These are phyloP conservation scores for Nycticebus coucang DNA, from an alignment of 2,113 vertebrate genomes.

Conservation along the genomic window DNA sequence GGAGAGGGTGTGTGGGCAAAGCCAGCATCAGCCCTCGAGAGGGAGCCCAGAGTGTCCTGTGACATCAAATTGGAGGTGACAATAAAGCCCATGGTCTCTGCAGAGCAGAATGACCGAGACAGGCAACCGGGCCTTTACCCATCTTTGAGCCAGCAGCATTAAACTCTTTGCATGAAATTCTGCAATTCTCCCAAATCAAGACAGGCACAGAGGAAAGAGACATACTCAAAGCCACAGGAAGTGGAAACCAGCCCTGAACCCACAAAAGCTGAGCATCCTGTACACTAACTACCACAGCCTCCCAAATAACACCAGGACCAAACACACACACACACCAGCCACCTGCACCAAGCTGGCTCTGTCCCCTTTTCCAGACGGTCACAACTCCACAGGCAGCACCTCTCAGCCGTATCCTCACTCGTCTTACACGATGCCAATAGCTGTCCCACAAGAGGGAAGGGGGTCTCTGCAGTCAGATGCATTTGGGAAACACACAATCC, in stretches of 20 bases:
- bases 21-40: not conserved
- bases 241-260: not conserved
- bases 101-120: accelerated
- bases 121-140: not conserved
- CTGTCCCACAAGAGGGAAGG: not conserved
- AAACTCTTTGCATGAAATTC: accelerated
- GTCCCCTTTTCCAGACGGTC: not conserved
- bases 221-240: not conserved
- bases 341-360: too few species aligned
- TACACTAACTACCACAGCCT: not conserved
- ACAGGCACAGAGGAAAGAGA: not conserved
- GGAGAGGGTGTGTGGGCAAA: accelerated
- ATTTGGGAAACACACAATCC: accelerated
- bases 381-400: not conserved
- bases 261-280: not conserved
- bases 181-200: not conserved
- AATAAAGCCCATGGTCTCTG: not conserved
- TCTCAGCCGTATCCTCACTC: not conserved
- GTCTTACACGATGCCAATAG: not conserved
- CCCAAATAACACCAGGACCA: accelerated
- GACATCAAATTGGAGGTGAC: accelerated
- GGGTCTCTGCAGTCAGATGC: not conserved
- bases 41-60: accelerated
- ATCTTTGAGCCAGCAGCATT: not conserved
- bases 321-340: too few species aligned